These are phyloP conservation scores for Rhagoletis pomonella DNA, from an alignment of 1,140 invertebrate genomes.

Conservation along the genomic window DNA sequence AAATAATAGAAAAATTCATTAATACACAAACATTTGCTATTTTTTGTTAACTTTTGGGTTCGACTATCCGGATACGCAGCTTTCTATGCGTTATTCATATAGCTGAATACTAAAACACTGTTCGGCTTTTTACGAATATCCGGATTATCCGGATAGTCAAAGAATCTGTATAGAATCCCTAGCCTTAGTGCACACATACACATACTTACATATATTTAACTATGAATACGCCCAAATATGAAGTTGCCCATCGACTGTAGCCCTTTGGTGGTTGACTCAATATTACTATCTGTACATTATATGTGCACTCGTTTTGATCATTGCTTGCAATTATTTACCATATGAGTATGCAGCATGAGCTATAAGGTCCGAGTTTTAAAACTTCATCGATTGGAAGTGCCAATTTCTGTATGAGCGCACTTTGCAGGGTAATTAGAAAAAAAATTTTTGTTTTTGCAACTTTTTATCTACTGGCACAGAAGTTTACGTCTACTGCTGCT, in stretches of 20 bases:
- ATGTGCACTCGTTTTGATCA: too few species aligned
- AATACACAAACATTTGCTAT: too few species aligned
- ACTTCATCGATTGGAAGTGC: background rate
- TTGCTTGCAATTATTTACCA: too few species aligned
- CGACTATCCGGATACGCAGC: too few species aligned
- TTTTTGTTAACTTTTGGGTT: too few species aligned
- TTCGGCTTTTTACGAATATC: too few species aligned
- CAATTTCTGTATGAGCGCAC: background rate
- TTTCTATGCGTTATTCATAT: too few species aligned
- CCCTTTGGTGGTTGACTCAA: background rate
- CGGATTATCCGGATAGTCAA: too few species aligned
- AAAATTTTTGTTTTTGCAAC: background rate
- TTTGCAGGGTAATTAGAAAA: conserved; percentile 30
- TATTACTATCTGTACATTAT: too few species aligned
- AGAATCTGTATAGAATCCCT: too few species aligned
- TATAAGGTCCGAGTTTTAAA: background rate
- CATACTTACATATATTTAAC: background rate
- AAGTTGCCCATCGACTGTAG: background rate
- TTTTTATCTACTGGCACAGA: background rate
- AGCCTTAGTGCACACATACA: background rate
- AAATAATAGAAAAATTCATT: too few species aligned
- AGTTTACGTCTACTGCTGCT: background rate
- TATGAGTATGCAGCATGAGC: background rate
- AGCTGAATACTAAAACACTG: too few species aligned
- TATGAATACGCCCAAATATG: background rate